phyloP scores from a whole-genome alignment of 2,113 vertebrate genomes.

The Arizona elegans region DNA sequence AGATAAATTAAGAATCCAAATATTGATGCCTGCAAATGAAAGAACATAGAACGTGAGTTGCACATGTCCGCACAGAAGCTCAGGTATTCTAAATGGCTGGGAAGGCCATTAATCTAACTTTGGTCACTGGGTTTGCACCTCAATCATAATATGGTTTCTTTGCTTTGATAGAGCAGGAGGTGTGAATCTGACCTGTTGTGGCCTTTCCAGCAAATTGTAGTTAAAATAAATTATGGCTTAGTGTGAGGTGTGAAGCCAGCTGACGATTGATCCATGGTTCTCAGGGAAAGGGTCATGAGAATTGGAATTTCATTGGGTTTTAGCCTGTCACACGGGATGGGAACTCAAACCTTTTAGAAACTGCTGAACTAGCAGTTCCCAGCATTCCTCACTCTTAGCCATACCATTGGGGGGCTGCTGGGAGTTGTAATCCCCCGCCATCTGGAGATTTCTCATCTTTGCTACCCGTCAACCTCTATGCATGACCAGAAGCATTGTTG shows the following conservation, averaged over 20 bases:
- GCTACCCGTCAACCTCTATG: constrained; percentile 40
- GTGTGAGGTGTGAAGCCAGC: neutral
- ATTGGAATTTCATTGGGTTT: neutral
- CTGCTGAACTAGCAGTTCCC: neutral
- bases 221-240: neutral
- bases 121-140: neutral
- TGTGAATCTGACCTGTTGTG: neutral
- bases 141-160: neutral
- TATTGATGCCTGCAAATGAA: neutral
- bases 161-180: neutral
- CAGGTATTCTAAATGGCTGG: neutral
- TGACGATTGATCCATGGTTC: neutral
- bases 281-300: constrained; percentile 11
- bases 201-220: neutral
- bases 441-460: neutral
- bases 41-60: neutral
- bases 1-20: neutral
- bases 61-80: neutral
- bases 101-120: neutral
- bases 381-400: neutral
- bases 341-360: neutral
- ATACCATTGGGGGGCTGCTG: neutral
- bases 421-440: neutral
- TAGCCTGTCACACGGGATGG: neutral
- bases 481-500: constrained; percentile 63